Evolutionary conservation across 92 coral and sea anemone species (phyloP), one percentile per base, ranked within the genome.

Genomic region (Paramuricea clavata): DNA sequence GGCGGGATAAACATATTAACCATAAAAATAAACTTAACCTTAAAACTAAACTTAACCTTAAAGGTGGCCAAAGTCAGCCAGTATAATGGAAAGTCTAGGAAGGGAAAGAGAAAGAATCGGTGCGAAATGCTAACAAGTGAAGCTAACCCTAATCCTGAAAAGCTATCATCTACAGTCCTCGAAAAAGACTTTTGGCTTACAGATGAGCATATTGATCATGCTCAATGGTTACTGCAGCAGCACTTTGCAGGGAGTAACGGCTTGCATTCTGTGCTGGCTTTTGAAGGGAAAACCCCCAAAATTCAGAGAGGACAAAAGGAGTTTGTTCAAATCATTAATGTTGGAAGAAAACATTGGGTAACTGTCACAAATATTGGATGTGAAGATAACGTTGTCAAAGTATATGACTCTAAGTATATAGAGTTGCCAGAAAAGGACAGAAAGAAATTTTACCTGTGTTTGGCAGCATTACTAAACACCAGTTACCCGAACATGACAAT

Each of bases 321-420:
- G 2, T 65, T 65, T 65, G 67, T 57, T 19, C 67, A 65, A 25
- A n/a, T 65, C 2, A n/a, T 65, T 3, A 65, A 65, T 65, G 72
- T 65, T 26, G 72, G 67, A 19, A 26, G 72, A n/a, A 65, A 65
- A 12, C 72, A 65, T n/a, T n/a, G 72, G 72, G 34, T 65, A 33
- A 65, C 72, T 10, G 33, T 65, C 72, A 65, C 72, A 27, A 65
- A 26, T n/a, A 65, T 65, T 65, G 72, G 72, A 12, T 65, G 72
- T 25, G 5, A 65, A 26, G 41, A 33, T 12, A 65, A 65, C 33
- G 21, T 9, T 8, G 72, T 65, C 41, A 65, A 65, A 65, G 72
- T 65, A 26, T 65, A 65, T 16, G 72, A 65, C 72, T 65, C 72
- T 33, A 8, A 8, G 12, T 26, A 65, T 26, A 26, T 33, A 2